phyloP scores from a whole-genome alignment of 2,888 invertebrate species.

The Pedicia rivosa region DNA sequence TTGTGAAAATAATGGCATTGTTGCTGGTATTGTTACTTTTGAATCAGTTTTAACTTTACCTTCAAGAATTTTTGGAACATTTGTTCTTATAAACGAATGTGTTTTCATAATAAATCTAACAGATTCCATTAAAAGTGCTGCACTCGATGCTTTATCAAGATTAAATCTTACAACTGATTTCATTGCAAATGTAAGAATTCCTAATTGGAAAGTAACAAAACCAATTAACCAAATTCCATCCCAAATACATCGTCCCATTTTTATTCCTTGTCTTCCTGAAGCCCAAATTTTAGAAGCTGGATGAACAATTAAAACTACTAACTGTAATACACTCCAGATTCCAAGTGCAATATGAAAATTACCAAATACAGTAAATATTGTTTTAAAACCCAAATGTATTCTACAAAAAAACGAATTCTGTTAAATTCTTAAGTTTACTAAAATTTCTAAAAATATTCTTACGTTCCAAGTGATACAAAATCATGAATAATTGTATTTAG shows the following conservation, averaged over 20 bases:
- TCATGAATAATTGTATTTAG: constrained; percentile 52
- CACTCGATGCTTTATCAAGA: no score
- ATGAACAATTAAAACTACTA: constrained; percentile 30
- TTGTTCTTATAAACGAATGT: constrained; percentile 52
- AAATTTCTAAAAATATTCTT: constrained; percentile 18
- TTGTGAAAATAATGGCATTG: constrained; percentile 44
- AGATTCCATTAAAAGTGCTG: constrained; percentile 11
- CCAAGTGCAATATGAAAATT: constrained; percentile 39
- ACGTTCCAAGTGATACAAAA: constrained; percentile 52
- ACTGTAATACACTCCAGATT: constrained; percentile 38
- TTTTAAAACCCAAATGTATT: neutral
- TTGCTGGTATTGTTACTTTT: neutral
- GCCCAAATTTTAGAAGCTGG: constrained; percentile 35
- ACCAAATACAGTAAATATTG: constrained; percentile 40
- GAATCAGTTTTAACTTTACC: no score
- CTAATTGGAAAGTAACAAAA: no score
- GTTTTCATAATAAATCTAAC: constrained; percentile 60
- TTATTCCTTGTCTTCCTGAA: no score
- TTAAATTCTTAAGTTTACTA: neutral
- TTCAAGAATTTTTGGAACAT: neutral
- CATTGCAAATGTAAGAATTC: no score
- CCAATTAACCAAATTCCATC: no score
- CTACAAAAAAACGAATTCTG: no score
- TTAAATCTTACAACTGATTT: no score
- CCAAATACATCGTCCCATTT: no score